Base-by-base conservation (phyloP, 2,888 invertebrate species). In the Pristionchus fissidentatus region DNA sequence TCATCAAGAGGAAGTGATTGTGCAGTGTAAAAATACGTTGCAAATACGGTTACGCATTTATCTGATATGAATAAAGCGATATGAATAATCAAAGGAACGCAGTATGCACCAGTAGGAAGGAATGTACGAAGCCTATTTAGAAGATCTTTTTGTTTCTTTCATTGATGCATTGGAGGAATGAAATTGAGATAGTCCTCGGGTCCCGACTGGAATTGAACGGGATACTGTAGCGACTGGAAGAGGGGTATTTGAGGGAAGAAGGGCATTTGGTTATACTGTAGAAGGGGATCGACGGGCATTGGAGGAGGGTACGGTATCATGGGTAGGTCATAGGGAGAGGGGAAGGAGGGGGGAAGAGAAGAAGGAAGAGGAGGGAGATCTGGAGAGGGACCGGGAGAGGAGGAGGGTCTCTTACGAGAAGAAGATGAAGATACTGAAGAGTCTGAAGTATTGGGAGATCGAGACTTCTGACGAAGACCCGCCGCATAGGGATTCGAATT, bases 401-500 rank as follows among this genome's bases (percentile, higher is more conserved):
- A 3, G 13, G 78, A 78, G n/a, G 78, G 38, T 8, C 43, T 26
- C 19, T 75, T 75, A 10, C 46, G 73, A 29, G 43, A 29, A 3
- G 52, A 78, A 55, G 35, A 78, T 10, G 43, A 41, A 5, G 78
- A 78, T 49, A 46, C 80, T 22, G 57, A 32, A 26, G 60, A 32
- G 3, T 41, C 26, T 41, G 57, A 43, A 52, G 60, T 35, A 46
- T 49, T 29, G 29, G 62, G 46, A 29, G 80, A 62, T 29, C 32
- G 32, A 4, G 66, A 66, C 19, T 66, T 66, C 66, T 66, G 57
- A 41, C 80, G 15, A 26, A 80, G 46, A 13, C 80, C 80, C 32
- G 46, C 49, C n/a, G 80, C 80, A 29, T 41, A 80, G 15, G 80
- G 80, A 62, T 80, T 80, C 29, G 38, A n/a, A 7, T 80, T 46